These are phyloP conservation scores for Ichneumoninae sp. DNA, from an alignment of 2,888 invertebrate genomes.

Conservation along the genomic window DNA sequence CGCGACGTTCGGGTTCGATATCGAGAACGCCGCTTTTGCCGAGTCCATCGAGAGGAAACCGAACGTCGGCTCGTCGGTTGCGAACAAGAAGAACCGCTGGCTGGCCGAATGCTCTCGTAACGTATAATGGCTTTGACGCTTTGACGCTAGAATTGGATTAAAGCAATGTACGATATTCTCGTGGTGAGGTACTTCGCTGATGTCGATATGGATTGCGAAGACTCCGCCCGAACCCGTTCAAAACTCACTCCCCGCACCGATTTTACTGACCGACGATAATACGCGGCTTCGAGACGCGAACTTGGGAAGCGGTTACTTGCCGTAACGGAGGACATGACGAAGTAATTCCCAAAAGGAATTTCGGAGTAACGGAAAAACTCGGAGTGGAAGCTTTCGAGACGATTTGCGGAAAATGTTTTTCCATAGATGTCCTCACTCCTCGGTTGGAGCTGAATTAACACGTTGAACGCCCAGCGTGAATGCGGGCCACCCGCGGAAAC, in stretches of 20 bases:
- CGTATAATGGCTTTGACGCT: constrained; percentile 25
- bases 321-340: background rate
- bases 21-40: constrained; percentile 1
- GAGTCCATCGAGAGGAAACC: constrained; percentile 24
- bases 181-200: background rate
- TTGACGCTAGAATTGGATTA: constrained; percentile 26
- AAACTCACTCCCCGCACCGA: constrained; percentile 2
- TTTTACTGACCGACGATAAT: background rate
- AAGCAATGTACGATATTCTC: constrained; percentile 8
- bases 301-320: background rate
- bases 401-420: constrained; percentile 6
- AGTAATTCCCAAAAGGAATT: constrained; percentile 7
- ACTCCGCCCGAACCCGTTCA: background rate
- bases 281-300: background rate
- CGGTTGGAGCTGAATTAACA: background rate
- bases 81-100: background rate
- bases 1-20: background rate
- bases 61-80: background rate
- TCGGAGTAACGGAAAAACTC: constrained; percentile 14
- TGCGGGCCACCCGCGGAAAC: too few species aligned
- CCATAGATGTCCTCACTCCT: background rate
- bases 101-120: constrained; percentile 14
- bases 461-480: too few species aligned
- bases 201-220: constrained; percentile 2
- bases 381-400: background rate